A percentile compares a stretch with the other conserved stretches of the same genome.
phyloP scores from a whole-genome alignment of 2,113 vertebrate genomes.

The Corapipo altera region DNA sequence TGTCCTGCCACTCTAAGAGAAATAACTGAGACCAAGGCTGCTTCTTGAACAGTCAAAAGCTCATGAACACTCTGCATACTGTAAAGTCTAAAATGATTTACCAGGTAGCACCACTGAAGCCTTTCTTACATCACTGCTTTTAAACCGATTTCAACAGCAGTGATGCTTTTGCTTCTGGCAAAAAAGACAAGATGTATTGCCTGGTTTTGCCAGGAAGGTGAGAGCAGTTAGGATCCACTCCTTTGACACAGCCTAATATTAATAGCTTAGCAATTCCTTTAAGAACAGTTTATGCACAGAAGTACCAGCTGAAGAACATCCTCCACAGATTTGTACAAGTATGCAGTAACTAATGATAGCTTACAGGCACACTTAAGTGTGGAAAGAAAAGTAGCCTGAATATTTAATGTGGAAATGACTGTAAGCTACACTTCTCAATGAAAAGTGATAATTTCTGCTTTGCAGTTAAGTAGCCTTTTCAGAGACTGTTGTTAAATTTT shows the following conservation, averaged over 20 bases:
- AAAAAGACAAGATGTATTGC: background rate
- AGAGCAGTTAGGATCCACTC: background rate
- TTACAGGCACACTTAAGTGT: background rate
- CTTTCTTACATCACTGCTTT: background rate
- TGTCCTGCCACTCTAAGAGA: background rate
- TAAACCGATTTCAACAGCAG: background rate
- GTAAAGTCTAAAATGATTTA: background rate
- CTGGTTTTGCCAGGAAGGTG: background rate
- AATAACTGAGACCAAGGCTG: background rate
- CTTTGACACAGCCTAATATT: background rate
- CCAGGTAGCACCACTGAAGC: background rate
- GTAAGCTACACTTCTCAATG: background rate
- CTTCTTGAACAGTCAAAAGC: background rate
- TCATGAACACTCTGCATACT: background rate
- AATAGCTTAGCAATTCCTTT: background rate
- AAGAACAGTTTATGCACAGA: background rate
- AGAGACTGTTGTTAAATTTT: background rate
- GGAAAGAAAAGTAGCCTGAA: background rate
- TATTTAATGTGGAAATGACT: background rate
- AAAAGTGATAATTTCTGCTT: background rate
- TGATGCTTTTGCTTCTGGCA: background rate
- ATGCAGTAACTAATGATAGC: background rate
- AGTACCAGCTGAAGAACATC: background rate
- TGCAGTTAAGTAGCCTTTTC: background rate
- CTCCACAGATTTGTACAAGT: background rate